Base-by-base conservation (phyloP, 1,140 invertebrate genomes). In the Nymphalis io region DNA sequence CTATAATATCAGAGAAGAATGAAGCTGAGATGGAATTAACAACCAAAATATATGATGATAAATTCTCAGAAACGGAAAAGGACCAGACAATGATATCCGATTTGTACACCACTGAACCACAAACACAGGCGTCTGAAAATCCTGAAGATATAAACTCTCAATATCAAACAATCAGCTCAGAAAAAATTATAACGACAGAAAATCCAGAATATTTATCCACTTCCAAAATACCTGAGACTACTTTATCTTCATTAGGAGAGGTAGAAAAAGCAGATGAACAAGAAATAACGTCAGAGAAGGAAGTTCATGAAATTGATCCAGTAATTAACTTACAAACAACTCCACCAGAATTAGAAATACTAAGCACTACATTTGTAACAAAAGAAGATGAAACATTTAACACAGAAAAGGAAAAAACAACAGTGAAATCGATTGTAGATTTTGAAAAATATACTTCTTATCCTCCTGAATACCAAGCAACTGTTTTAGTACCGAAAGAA, bases 381-480 rank as follows among this genome's bases (percentile, higher is more conserved):
- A 20, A 11, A 18, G 53, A 44, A 63, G 70, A 66, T 23, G 40
- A 27, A 39, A 23, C 33, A 11, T 23, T 42, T 27, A 44, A 38
- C 39, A 57, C 18, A 23, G 27, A 63, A 53, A 6, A 53, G 13
- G 20, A 58, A 18, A 55, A 64, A 33, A 57, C 38, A 13, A 42
- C 61, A 51, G 16, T 53, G 44, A 42, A 40, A 53, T 40, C 46
- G 33, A 2, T 27, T 16, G 39, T 13, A 39, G 38, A 42, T 11
- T 12, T 12, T 18, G 53, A 20, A 46, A 40, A 27, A 12, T 23
- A 46, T 44, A 46, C 61, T 21, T 27, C 48, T 13, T 55, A 42
- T 8, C 12, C 48, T 42, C 38, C 21, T 27, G 51, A 66, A n/a
- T 38, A 65, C 39, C 64, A 71, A 64, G 33, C 33, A 27, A 55